Evolutionary conservation across 2,888 invertebrate genomes (phyloP).

Genomic region (Gastrophysa polygoni): DNA sequence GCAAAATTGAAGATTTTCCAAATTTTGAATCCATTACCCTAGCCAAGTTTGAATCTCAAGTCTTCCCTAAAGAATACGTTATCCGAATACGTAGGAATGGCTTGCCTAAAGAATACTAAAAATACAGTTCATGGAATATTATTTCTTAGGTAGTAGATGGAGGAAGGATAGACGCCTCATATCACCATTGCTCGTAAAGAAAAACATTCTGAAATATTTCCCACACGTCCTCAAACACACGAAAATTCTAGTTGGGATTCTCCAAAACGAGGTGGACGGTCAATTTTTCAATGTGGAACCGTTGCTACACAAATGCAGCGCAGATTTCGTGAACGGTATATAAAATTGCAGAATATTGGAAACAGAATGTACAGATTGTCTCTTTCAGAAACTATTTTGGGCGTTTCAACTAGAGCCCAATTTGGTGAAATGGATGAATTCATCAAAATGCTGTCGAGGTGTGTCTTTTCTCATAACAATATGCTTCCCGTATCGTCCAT

Average conservation of each 20-base stretch:
- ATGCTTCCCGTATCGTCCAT: too few species aligned
- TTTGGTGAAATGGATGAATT: slow-evolving; percentile 34
- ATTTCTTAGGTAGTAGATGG: slow-evolving; percentile 41
- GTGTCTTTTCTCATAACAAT: too few species aligned
- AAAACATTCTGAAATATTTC: slow-evolving; percentile 35
- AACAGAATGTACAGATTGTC: too few species aligned
- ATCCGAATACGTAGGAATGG: too few species aligned
- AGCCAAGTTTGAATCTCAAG: too few species aligned
- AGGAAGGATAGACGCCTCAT: slow-evolving; percentile 41
- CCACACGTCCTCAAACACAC: slow-evolving; percentile 34
- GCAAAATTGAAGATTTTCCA: too few species aligned
- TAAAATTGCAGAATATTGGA: too few species aligned
- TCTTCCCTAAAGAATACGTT: too few species aligned
- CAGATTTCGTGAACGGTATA: slow-evolving; percentile 42
- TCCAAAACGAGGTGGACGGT: slow-evolving; percentile 28
- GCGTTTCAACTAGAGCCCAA: slow-evolving; percentile 36
- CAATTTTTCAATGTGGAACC: slow-evolving; percentile 36
- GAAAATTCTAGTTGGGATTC: slow-evolving; percentile 28
- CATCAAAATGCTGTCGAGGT: slow-evolving; percentile 32
- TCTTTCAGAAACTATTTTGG: slow-evolving; percentile 39
- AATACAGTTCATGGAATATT: too few species aligned
- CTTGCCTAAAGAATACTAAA: too few species aligned
- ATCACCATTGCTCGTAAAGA: slow-evolving; percentile 38
- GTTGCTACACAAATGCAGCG: slow-evolving; percentile 34
- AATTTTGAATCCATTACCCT: too few species aligned